phyloP scores from a whole-genome alignment of 2,113 vertebrate genomes.

The Piliocolobus tephrosceles region DNA sequence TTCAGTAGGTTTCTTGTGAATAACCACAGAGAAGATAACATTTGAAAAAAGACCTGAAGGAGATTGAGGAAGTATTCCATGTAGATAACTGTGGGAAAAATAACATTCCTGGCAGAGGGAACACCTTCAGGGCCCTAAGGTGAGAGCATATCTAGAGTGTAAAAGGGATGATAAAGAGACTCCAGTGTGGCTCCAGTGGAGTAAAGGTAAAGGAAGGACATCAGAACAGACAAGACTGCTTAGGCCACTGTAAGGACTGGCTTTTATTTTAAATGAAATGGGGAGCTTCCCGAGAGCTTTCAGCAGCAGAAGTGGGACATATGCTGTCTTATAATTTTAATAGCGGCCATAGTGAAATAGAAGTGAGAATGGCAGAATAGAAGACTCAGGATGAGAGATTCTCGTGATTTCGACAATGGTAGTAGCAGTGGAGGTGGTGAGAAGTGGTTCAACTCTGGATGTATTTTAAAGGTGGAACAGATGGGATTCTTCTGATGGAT shows the following conservation, averaged over 20 bases:
- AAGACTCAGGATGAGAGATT: not conserved
- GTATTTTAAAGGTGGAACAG: not conserved
- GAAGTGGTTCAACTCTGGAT: not conserved
- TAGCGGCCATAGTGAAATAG: not conserved
- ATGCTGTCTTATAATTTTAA: not conserved
- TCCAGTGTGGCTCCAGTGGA: not conserved
- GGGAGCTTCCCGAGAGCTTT: not conserved
- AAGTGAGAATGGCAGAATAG: not conserved
- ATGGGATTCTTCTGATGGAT: not conserved
- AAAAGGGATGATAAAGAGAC: not conserved
- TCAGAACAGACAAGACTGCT: not conserved
- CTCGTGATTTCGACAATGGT: not conserved
- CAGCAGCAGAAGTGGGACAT: not conserved
- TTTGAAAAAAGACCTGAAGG: not conserved
- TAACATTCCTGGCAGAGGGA: not conserved
- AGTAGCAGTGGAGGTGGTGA: not conserved
- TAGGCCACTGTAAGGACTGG: not conserved
- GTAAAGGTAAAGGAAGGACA: not conserved
- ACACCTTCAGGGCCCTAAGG: not conserved
- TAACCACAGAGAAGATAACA: not conserved
- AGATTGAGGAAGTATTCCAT: not conserved
- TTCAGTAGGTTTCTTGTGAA: not conserved
- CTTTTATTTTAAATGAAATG: slow-evolving; percentile 9
- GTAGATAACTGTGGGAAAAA: not conserved
- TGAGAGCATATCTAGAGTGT: not conserved